phyloP scores from a whole-genome alignment of 2,888 invertebrate genomes.

The Drosophila rellima region DNA sequence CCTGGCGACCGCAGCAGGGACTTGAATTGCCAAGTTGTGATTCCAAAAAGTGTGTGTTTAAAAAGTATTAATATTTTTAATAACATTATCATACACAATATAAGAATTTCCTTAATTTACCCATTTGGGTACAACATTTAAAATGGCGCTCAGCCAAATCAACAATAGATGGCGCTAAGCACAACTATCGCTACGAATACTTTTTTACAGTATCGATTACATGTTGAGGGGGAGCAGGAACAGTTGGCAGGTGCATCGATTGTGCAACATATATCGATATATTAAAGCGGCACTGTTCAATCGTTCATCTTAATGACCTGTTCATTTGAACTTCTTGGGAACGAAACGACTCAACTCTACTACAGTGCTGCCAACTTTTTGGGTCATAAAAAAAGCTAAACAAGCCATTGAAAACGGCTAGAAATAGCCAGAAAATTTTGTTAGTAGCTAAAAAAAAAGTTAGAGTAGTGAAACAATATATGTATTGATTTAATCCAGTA shows the following conservation, averaged over 20 bases:
- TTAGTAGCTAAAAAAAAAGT: too few relatives aligned
- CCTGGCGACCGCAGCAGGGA: neutral
- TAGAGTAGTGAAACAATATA: too few relatives aligned
- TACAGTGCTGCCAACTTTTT: too few relatives aligned
- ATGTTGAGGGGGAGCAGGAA: neutral
- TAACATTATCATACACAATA: neutral
- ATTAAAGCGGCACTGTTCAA: slow-evolving; percentile 8
- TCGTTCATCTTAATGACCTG: too few relatives aligned
- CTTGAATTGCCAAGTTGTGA: neutral
- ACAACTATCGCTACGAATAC: neutral
- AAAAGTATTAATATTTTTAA: neutral
- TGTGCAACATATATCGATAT: slow-evolving; percentile 9
- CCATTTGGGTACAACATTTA: neutral
- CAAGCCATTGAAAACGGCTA: too few relatives aligned
- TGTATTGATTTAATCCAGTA: too few relatives aligned
- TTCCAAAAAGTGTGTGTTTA: neutral
- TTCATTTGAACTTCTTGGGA: too few relatives aligned
- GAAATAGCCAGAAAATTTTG: too few relatives aligned
- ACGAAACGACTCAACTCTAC: too few relatives aligned
- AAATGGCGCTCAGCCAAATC: neutral
- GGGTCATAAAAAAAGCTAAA: too few relatives aligned
- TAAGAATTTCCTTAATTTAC: neutral
- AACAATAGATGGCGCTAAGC: neutral
- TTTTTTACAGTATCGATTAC: slow-evolving; percentile 8
- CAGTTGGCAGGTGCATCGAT: slow-evolving; percentile 17